phyloP scores from a whole-genome alignment of 2,113 vertebrate genomes.

The Anoura caudifer region DNA sequence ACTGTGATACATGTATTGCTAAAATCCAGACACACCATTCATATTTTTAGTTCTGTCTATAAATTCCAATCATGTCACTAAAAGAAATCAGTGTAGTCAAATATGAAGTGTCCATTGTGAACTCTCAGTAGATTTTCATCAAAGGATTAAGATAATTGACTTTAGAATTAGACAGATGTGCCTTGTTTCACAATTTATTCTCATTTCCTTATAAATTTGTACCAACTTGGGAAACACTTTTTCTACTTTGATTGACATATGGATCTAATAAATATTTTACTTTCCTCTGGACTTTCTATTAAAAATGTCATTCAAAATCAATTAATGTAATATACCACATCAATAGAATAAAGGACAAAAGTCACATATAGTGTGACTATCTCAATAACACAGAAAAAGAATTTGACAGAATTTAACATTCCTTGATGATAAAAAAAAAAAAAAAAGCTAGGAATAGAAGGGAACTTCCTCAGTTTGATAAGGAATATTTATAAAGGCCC shows the following conservation, averaged over 20 bases:
- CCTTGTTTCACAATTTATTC: neutral
- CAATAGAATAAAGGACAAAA: neutral
- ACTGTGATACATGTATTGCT: neutral
- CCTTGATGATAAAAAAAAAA: neutral
- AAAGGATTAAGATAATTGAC: neutral
- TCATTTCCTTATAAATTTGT: slow-evolving; percentile 2
- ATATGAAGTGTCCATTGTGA: slow-evolving; percentile 16
- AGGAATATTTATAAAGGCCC: neutral
- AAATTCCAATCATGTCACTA: neutral
- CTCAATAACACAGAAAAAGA: neutral
- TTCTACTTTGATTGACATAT: neutral
- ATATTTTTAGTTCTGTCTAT: neutral
- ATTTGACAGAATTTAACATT: neutral
- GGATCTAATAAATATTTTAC: neutral
- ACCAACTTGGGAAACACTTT: neutral
- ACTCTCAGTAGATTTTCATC: neutral
- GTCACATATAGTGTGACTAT: neutral
- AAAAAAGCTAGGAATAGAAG: neutral
- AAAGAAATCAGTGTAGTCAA: neutral
- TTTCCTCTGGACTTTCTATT: neutral
- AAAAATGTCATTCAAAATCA: neutral
- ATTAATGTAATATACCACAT: neutral
- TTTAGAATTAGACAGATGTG: neutral
- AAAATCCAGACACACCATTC: neutral
- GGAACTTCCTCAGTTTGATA: neutral